Evolutionary conservation across 2,888 invertebrate genomes (phyloP).

Genomic region (Pyralis farinalis): DNA sequence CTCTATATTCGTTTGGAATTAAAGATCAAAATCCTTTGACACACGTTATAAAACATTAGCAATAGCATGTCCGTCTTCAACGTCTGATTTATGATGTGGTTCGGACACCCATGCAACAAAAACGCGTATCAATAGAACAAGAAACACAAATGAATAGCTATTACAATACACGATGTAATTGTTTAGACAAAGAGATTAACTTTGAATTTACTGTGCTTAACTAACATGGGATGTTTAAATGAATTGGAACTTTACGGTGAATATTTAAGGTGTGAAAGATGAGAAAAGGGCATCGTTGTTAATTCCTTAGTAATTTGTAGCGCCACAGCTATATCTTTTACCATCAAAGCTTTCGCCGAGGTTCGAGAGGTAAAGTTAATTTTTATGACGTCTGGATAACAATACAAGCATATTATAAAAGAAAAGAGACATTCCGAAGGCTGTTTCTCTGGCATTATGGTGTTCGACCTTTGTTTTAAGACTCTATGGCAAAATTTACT

Average conservation of each 20-base stretch:
- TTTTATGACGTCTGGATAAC: constrained; percentile 70
- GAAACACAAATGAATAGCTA: constrained; percentile 72
- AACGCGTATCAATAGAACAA: constrained; percentile 70
- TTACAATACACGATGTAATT: constrained; percentile 75
- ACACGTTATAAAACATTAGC: constrained; percentile 20
- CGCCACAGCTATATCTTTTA: constrained; percentile 48
- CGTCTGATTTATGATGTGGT: constrained; percentile 76
- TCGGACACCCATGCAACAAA: constrained; percentile 72
- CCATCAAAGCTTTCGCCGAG: constrained; percentile 71
- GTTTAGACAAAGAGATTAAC: constrained; percentile 69
- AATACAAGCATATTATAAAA: constrained; percentile 56
- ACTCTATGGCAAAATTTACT: constrained; percentile 32
- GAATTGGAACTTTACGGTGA: constrained; percentile 23
- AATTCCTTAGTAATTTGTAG: constrained; percentile 17
- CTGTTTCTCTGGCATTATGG: constrained; percentile 49
- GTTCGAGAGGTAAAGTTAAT: constrained; percentile 60
- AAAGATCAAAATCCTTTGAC: constrained; percentile 30
- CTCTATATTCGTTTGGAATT: constrained; percentile 14
- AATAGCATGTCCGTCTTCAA: constrained; percentile 39
- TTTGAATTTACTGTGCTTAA: constrained; percentile 25
- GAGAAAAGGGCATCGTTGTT: constrained; percentile 13
- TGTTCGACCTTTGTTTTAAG: constrained; percentile 43
- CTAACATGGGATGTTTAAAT: constrained; percentile 15
- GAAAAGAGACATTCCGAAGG: constrained; percentile 60
- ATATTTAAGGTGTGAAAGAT: background rate